These are phyloP conservation scores for Ceuthmochares aereus DNA, from an alignment of 2,113 vertebrate genomes.

Conservation along the genomic window DNA sequence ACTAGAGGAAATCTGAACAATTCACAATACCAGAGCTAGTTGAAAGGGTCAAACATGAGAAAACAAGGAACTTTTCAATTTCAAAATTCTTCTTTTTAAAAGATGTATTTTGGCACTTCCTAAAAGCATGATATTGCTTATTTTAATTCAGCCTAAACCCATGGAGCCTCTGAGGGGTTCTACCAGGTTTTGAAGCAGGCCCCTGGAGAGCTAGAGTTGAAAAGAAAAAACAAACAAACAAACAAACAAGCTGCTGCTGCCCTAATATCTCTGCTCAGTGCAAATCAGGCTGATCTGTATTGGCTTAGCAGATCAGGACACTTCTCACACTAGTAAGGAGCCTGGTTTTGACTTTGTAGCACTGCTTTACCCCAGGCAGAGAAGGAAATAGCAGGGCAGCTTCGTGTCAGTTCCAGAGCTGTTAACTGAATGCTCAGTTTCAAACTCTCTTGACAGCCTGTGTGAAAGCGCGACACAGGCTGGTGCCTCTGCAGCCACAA, in stretches of 20 bases:
- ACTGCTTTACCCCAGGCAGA: background rate
- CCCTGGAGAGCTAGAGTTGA: background rate
- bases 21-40: slow-evolving; percentile 10
- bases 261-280: background rate
- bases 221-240: background rate
- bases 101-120: slow-evolving; percentile 36
- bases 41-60: background rate
- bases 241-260: background rate
- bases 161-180: background rate
- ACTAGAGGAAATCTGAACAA: slow-evolving; percentile 40
- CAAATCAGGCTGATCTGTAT: background rate
- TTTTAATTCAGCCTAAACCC: background rate
- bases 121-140: background rate
- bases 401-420: background rate
- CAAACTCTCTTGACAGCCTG: background rate
- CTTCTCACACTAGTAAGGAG: background rate
- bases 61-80: slow-evolving; percentile 8
- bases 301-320: background rate
- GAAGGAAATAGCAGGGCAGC: background rate
- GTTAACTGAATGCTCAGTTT: background rate
- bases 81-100: background rate
- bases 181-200: background rate
- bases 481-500: background rate
- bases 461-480: background rate
- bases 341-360: background rate